phyloP scores from a whole-genome alignment of 2,797 vertebrate species.

The Echiichthys vipera region DNA sequence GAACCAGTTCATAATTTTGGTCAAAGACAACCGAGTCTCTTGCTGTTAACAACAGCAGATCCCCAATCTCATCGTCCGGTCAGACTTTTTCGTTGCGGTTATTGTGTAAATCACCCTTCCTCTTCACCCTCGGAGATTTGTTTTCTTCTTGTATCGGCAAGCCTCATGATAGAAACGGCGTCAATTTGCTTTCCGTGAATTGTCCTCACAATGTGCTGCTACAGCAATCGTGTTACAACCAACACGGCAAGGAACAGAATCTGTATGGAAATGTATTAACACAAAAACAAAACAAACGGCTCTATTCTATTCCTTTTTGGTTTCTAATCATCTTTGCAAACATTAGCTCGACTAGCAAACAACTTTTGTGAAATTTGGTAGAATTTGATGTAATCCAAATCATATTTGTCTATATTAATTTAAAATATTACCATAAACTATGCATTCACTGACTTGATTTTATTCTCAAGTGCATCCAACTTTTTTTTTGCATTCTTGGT shows the following conservation, averaged over 20 bases:
- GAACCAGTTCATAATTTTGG: too few species aligned
- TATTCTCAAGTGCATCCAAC: neutral
- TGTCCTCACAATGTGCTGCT: too few species aligned
- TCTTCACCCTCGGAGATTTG: too few species aligned
- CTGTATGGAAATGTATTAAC: constrained; percentile 1
- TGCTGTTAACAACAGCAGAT: too few species aligned
- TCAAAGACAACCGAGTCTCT: too few species aligned
- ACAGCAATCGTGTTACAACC: neutral
- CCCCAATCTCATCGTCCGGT: too few species aligned
- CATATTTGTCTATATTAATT: neutral
- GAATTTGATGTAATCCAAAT: neutral
- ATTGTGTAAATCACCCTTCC: too few species aligned
- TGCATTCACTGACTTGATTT: neutral
- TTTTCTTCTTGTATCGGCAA: too few species aligned
- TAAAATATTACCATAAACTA: neutral
- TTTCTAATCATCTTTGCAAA: neutral
- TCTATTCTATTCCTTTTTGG: neutral
- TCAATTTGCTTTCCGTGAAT: too few species aligned
- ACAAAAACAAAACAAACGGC: neutral
- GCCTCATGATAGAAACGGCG: too few species aligned
- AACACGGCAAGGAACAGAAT: neutral
- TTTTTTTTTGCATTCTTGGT: neutral
- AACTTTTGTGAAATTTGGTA: neutral
- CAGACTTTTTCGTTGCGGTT: too few species aligned
- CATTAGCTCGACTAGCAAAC: neutral